Base-by-base conservation (phyloP, 2,888 invertebrate genomes). In the Sphinx pinastri region DNA sequence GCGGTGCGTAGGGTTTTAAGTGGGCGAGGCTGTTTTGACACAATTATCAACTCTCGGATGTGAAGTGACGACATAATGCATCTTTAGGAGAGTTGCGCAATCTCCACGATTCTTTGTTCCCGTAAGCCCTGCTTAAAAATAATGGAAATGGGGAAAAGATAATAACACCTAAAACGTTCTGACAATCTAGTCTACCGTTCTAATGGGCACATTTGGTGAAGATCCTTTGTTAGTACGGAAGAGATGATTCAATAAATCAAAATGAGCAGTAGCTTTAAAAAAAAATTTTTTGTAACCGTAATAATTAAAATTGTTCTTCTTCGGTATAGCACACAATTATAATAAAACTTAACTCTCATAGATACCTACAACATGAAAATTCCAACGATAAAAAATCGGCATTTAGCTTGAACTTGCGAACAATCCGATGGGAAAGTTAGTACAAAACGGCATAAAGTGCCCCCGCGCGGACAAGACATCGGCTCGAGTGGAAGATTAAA, bases 51-150 rank as follows among this genome's bases (percentile, higher is more conserved):
- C 49, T 63, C 49, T 47, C 49, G 47, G 47, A 47, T 12, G 63
- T 63, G 49, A 16, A 49, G 49, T 63, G 49, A 49, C 49, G 13
- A 49, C 49, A 47, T 63, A 63, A 63, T 63, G 49, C 63, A 19
- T 63, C 63, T 63, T 55, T 60, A 60, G 45, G 47, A 63, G 49
- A 49, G 49, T 63, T 47, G 49, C 63, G 63, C 19, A 63, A 63
- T 63, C 63, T 49, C 63, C 12, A 7, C 19, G 60, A 19, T 0
- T 63, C 63, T 63, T 63, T 63, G 63, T 63, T 45, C 2, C 14
- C 47, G 16, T 63, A 47, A 63, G 19, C 60, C 13, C 8, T 19
- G 6, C 63, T 49, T 63, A 13, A 63, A 49, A 63, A 12, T 47
- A 60, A 60, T 49, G 49, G 63, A 19, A 63, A 63, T 63, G 60